Evolutionary conservation across 2,113 vertebrate genomes (phyloP).

Genomic region (Sardina pilchardus): DNA sequence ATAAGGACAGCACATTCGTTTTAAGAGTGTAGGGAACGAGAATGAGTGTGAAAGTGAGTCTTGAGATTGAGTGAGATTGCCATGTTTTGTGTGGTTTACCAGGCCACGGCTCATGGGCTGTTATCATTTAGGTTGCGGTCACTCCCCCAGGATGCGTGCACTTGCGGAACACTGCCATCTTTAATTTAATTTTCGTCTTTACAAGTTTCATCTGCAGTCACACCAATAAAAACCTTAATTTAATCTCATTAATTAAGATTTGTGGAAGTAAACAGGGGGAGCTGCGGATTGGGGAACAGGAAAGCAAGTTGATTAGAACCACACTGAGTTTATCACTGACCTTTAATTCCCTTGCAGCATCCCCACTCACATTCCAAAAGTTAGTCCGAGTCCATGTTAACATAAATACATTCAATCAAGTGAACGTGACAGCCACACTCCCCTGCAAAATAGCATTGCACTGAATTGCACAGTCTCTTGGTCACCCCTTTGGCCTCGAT

Average conservation of each 20-base stretch:
- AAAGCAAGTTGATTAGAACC: neutral
- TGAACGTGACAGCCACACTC: slow-evolving; percentile 31
- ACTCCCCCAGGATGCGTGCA: neutral
- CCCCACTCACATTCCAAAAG: slow-evolving; percentile 46
- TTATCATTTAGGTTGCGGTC: neutral
- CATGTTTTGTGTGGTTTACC: neutral
- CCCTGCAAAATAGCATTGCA: slow-evolving; percentile 27
- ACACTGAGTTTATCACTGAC: slow-evolving; percentile 13
- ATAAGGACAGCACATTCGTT: no score
- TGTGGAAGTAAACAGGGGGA: neutral
- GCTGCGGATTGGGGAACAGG: neutral
- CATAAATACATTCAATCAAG: slow-evolving; percentile 50
- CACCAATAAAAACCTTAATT: neutral
- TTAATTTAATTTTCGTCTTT: neutral
- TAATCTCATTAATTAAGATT: slow-evolving; percentile 5
- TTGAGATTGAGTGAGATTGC: neutral
- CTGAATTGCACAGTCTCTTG: slow-evolving; percentile 32
- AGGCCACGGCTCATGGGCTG: neutral
- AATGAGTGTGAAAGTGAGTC: neutral
- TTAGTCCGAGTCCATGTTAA: slow-evolving; percentile 28
- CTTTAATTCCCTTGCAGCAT: slow-evolving; percentile 32
- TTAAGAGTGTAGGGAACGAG: no score
- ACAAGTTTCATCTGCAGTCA: neutral
- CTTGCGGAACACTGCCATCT: neutral
- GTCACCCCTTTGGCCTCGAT: slow-evolving; percentile 17